Percentiles rank a stretch among this genome's conserved stretches.
Evolutionary conservation across 2,113 vertebrate species (phyloP).

Genomic region (Barbus barbus): DNA sequence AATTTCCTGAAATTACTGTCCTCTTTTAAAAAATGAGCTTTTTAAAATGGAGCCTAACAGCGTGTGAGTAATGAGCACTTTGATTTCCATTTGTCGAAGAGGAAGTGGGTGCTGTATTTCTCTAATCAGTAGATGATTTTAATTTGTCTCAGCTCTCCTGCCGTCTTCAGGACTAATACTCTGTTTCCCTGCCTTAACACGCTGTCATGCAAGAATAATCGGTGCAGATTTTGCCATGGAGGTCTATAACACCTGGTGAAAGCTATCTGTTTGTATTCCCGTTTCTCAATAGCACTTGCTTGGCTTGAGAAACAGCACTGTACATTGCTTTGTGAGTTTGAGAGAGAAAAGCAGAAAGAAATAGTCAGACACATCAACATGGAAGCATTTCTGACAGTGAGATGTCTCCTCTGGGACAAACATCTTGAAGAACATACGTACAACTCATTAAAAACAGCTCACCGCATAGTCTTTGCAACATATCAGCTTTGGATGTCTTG

Average conservation of each 20-base stretch:
- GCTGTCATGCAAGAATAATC: slow-evolving; percentile 24
- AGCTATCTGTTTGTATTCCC: not conserved
- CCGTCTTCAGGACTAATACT: not conserved
- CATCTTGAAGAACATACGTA: slow-evolving; percentile 30
- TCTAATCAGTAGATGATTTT: slow-evolving; percentile 44
- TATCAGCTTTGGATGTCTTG: slow-evolving; percentile 41
- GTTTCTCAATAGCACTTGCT: not conserved
- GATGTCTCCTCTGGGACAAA: slow-evolving; percentile 37
- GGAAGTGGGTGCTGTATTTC: slow-evolving; percentile 1
- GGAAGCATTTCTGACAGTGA: slow-evolving; percentile 37
- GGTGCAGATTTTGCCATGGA: not conserved
- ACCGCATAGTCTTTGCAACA: slow-evolving; percentile 16
- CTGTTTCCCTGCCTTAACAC: not conserved
- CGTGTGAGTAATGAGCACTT: slow-evolving; percentile 26
- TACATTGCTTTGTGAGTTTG: slow-evolving; percentile 13
- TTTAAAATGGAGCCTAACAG: slow-evolving; percentile 14
- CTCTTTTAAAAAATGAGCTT: not conserved
- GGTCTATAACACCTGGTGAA: not conserved
- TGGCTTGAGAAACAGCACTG: not conserved
- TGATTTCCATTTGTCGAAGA: slow-evolving; percentile 36
- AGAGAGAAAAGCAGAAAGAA: slow-evolving; percentile 1
- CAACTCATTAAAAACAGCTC: slow-evolving; percentile 50
- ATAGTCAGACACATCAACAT: slow-evolving; percentile 18
- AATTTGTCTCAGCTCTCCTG: slow-evolving; percentile 11
- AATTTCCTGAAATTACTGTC: slow-evolving; percentile 25